Conservation (phyloP, 1,140 invertebrate species). For the Eriosoma lanigerum region DNA sequence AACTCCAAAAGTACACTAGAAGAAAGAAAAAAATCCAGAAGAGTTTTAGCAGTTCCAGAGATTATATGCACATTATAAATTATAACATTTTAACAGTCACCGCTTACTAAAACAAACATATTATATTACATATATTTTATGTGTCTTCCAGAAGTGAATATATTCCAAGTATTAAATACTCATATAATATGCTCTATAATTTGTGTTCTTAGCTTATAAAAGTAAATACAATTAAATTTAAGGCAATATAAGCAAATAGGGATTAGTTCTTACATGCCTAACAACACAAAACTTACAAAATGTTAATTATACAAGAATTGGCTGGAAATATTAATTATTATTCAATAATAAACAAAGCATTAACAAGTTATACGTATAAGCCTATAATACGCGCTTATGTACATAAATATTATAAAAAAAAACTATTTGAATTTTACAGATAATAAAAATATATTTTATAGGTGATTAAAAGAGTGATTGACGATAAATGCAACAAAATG, state of each 20-base stretch:
- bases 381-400: neutral
- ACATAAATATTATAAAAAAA: neutral
- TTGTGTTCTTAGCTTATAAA: neutral
- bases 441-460: too few species aligned
- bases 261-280: neutral
- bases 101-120: neutral
- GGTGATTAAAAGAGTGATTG: too few species aligned
- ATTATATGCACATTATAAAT: neutral
- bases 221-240: slow-evolving; percentile 1
- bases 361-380: neutral
- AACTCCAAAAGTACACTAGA: too few species aligned
- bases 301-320: neutral
- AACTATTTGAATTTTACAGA: too few species aligned
- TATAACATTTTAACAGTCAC: neutral
- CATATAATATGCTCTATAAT: neutral
- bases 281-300: neutral
- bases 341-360: neutral
- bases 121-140: neutral
- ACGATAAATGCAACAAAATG: too few species aligned
- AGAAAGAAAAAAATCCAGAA: too few species aligned
- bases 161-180: too few species aligned
- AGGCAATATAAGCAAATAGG: neutral
- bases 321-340: neutral
- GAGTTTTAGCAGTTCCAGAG: too few species aligned
- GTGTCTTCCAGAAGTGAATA: neutral